Base-by-base conservation (phyloP, 2,888 invertebrate genomes). In the Hermaeophaga mercurialis region DNA sequence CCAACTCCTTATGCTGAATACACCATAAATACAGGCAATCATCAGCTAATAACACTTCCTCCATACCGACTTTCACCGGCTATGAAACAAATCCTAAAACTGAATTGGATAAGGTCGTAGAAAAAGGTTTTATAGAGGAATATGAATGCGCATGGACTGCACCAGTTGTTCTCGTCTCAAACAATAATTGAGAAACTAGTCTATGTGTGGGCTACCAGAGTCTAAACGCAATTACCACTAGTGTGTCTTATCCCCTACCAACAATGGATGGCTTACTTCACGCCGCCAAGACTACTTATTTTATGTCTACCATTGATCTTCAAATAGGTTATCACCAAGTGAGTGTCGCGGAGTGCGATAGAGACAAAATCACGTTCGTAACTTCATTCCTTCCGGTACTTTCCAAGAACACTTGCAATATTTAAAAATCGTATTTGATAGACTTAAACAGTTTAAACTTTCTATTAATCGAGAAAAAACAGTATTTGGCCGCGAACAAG, bases 101-200 rank as follows among this genome's bases (percentile, higher is more conserved):
- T n/a, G 67, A 73, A 56, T 44, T 74, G 0, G 67, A 70, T 3
- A 55, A 61, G 31, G 70, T 74, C 71, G 49, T 74, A 0, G 24
- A 57, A 1, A 65, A 70, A 1, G 69, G 60, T 0, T 58, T 73
- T 1, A 72, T 75, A 3, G 74, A 77, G 46, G 74, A 75, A 36
- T 70, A 71, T 36, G 73, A 75, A 44, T 74, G 74, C 0, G 66
- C 74, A 1, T 77, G 73, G 72, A 62, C 70, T 1, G 66, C 74
- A 3, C 74, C 74, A 2, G 52, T 56, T 2, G 52, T 56, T 8
- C 34, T 56, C 9, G 56, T 56, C 17, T 52, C 62, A 6, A 62
- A 58, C 28, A 49, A 48, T 4, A 31, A 48, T 17, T 48, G 56
- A n/a, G 56, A 31, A 8, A 9, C 53, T 1, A 49, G 54, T 1